A percentile compares a stretch with the other conserved stretches of the same genome.
These are phyloP conservation scores for Strigamia maritima DNA, from an alignment of 2,888 invertebrate genomes.

Conservation along the genomic window DNA sequence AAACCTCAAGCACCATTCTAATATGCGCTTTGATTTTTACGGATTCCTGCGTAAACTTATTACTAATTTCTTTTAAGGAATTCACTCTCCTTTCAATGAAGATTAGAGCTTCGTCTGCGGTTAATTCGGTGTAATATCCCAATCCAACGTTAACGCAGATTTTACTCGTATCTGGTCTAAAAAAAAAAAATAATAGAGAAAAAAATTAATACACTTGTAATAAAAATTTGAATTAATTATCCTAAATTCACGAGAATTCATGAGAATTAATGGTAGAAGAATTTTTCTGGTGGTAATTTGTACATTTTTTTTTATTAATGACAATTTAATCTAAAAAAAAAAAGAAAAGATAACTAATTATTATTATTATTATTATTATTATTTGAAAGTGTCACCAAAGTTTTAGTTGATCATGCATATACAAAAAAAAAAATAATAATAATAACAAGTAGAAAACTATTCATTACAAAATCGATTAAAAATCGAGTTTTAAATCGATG, in stretches of 20 bases:
- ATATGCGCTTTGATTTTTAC: not conserved
- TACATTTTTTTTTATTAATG: not conserved
- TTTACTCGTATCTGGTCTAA: conserved; percentile 11
- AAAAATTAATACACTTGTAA: too few relatives aligned
- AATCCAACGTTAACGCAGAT: not conserved
- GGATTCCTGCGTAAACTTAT: not conserved
- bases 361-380: too few relatives aligned
- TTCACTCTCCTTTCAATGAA: not conserved
- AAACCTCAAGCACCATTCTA: not conserved
- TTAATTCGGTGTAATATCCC: conserved; percentile 9
- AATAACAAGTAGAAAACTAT: too few relatives aligned
- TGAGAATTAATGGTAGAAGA: not conserved
- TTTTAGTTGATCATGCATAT: not conserved
- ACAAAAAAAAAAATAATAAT: too few relatives aligned
- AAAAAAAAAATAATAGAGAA: too few relatives aligned
- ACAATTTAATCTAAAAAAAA: not conserved
- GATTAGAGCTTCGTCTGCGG: not conserved
- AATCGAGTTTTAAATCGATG: too few relatives aligned
- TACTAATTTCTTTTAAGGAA: not conserved
- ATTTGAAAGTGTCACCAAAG: not conserved
- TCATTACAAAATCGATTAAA: too few relatives aligned
- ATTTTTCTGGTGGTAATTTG: not conserved
- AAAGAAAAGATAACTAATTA: not conserved
- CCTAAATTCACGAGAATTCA: not conserved
- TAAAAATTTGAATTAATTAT: too few relatives aligned